Conservation (phyloP, 2,888 invertebrate genomes). For the Antheraea assamensis region DNA sequence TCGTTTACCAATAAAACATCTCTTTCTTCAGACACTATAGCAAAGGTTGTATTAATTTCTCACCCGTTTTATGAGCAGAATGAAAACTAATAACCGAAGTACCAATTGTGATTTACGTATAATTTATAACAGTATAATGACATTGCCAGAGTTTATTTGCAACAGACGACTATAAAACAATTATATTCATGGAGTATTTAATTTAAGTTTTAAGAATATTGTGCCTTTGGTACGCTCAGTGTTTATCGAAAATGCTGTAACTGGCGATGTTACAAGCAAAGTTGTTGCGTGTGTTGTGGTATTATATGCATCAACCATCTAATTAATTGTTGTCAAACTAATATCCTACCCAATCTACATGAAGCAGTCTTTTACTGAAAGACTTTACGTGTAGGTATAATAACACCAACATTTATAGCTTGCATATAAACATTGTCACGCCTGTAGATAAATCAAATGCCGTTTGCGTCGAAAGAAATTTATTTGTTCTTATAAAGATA, state of each 20-base stretch:
- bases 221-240: neutral
- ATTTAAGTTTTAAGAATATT: neutral
- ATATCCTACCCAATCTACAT: neutral
- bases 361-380: neutral
- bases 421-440: neutral
- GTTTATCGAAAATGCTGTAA: neutral
- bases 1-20: no score
- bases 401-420: neutral
- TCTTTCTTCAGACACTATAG: no score
- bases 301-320: neutral
- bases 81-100: neutral
- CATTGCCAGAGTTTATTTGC: neutral
- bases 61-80: no score
- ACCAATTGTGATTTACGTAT: neutral
- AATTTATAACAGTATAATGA: neutral
- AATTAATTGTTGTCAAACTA: neutral
- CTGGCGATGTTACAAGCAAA: neutral
- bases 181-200: no score
- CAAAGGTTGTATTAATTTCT: no score
- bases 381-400: neutral
- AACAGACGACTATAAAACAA: neutral
- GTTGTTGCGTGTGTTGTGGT: neutral
- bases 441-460: no score
- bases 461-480: no score
- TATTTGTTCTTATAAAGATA: no score